These are phyloP conservation scores for Epizoanthus scotinus DNA, from an alignment of 92 coral and sea anemone species.

Conservation along the genomic window DNA sequence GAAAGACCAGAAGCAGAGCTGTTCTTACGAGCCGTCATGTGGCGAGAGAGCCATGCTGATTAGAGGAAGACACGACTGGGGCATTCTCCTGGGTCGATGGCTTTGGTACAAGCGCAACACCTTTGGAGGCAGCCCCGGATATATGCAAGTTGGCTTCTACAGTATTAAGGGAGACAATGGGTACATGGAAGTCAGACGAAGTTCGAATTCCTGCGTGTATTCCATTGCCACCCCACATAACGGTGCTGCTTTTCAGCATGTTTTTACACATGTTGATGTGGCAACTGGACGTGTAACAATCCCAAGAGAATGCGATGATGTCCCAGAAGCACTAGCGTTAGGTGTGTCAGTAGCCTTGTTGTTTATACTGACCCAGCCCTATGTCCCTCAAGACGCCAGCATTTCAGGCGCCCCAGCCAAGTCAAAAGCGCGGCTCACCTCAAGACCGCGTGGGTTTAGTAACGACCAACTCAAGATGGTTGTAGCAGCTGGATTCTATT, in stretches of 20 bases:
- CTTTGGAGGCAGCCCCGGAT: constrained; percentile 41
- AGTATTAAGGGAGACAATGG: constrained; percentile 40
- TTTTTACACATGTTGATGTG: constrained; percentile 41
- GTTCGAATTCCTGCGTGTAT: constrained; percentile 10
- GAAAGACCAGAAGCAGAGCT: constrained; percentile 28
- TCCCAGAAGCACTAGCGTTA: constrained; percentile 26
- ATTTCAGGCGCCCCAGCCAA: constrained; percentile 33
- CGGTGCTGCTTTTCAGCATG: background rate
- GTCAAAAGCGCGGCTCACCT: constrained; percentile 21
- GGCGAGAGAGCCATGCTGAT: constrained; percentile 60
- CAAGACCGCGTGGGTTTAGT: constrained; percentile 21
- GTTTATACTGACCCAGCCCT: constrained; percentile 33
- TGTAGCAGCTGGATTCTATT: constrained; percentile 38
- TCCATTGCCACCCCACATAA: constrained; percentile 6
- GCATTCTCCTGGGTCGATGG: constrained; percentile 49
- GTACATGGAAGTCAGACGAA: constrained; percentile 44
- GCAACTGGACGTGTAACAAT: constrained; percentile 53
- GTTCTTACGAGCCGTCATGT: constrained; percentile 49
- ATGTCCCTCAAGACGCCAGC: constrained; percentile 11
- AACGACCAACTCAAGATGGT: constrained; percentile 37
- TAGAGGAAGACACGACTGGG: constrained; percentile 60
- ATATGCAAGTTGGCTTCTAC: constrained; percentile 45
- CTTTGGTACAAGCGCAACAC: constrained; percentile 34
- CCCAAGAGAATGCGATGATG: constrained; percentile 30
- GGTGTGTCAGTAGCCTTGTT: constrained; percentile 26